These are phyloP conservation scores for Eonycteris spelaea DNA, from an alignment of 2,113 vertebrate species.

Conservation along the genomic window DNA sequence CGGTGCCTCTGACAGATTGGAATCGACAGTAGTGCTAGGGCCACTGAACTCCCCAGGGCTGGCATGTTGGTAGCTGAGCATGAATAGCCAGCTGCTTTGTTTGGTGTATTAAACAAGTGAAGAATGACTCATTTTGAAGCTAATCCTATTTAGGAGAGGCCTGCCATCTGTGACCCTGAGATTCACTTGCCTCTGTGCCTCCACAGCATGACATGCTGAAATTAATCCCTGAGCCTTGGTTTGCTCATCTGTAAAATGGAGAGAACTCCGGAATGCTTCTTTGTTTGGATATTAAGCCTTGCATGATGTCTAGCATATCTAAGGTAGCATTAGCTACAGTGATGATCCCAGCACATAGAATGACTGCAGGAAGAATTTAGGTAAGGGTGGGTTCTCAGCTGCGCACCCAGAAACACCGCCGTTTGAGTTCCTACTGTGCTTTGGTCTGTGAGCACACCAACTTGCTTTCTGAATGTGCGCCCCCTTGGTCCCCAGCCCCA, in stretches of 20 bases:
- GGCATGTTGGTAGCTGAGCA: background rate
- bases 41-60: background rate
- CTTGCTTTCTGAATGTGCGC: background rate
- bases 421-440: background rate
- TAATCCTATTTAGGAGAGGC: background rate
- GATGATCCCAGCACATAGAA: background rate
- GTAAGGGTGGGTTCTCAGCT: background rate
- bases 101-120: background rate
- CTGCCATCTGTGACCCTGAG: background rate
- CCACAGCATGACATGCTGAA: background rate
- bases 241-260: background rate
- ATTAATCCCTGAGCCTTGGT: background rate
- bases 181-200: background rate
- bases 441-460: background rate
- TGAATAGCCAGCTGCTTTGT: background rate
- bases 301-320: background rate
- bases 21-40: background rate
- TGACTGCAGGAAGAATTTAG: background rate
- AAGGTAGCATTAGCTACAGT: background rate
- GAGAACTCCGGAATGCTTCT: background rate
- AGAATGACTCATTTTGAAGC: background rate
- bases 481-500: accelerated
- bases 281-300: background rate
- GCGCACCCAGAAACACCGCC: background rate
- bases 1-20: background rate